Conservation (phyloP, 2,888 invertebrate genomes). For the Cephus spinipes region DNA sequence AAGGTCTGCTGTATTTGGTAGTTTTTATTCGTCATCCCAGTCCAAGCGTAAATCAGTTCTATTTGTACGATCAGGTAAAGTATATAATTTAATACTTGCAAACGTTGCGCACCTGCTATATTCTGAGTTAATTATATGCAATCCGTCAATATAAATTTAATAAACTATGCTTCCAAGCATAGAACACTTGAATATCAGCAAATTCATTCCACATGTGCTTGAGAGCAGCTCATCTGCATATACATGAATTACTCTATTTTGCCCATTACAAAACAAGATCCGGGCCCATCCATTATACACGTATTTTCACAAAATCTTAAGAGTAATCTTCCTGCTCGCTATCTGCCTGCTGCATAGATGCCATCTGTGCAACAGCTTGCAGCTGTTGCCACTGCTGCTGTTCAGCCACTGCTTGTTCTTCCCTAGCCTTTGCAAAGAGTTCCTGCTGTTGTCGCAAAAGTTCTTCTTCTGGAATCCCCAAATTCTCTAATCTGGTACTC, state of each 20-base stretch:
- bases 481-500: slow-evolving; percentile 95
- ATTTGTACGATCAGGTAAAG: not conserved
- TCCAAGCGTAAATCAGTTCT: not conserved
- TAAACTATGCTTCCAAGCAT: not conserved
- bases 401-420: slow-evolving; percentile 92
- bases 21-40: not conserved
- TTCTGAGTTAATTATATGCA: not conserved
- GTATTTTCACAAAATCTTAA: slow-evolving; percentile 31
- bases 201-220: not conserved
- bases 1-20: not conserved
- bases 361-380: slow-evolving; percentile 75
- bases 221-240: not conserved
- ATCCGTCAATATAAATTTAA: not conserved
- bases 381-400: slow-evolving; percentile 90
- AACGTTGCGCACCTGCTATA: not conserved
- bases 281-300: not conserved
- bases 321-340: slow-evolving; percentile 71
- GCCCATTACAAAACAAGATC: not conserved
- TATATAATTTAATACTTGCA: not conserved
- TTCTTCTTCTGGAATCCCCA: slow-evolving; percentile 99
- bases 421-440: slow-evolving; percentile 94
- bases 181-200: not conserved
- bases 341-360: slow-evolving; percentile 68
- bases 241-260: not conserved
- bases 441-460: slow-evolving; percentile 96